These are phyloP conservation scores for Falco peregrinus DNA, from an alignment of 2,797 vertebrate species.

Conservation along the genomic window DNA sequence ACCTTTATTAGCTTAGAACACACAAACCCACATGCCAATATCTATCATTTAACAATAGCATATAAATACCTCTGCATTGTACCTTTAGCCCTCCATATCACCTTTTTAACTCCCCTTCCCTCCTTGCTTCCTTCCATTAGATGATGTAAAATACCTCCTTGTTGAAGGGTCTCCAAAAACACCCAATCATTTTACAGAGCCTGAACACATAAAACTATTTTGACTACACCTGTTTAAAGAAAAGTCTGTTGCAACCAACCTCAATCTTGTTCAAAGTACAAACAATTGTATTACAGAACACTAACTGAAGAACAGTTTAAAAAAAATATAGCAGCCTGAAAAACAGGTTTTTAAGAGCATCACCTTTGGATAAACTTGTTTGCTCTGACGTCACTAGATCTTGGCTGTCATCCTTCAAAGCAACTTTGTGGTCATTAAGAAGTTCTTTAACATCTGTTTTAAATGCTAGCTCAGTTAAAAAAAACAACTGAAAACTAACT, in stretches of 20 bases:
- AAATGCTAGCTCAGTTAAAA: not conserved
- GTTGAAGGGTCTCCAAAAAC: not conserved
- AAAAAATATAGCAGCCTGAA: constrained; percentile 23
- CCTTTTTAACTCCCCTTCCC: not conserved
- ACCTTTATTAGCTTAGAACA: not conserved
- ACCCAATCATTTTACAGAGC: not conserved
- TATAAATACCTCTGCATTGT: not conserved
- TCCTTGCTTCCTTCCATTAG: not conserved
- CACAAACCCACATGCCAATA: not conserved
- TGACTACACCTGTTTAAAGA: constrained; percentile 4
- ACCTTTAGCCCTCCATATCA: not conserved
- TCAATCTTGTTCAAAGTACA: constrained; percentile 27
- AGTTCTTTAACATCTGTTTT: not conserved
- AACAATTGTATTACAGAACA: constrained; percentile 3
- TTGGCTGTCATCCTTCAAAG: constrained; percentile 40
- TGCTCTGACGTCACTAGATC: not conserved
- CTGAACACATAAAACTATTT: not conserved
- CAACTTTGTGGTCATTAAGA: constrained; percentile 9
- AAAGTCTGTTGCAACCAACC: constrained; percentile 13
- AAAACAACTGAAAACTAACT: not conserved
- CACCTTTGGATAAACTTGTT: constrained; percentile 48
- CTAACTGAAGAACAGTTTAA: not conserved
- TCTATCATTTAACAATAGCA: not conserved
- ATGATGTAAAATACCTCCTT: not conserved
- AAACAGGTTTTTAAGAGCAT: constrained; percentile 63